These are phyloP conservation scores for Ooceraea biroi DNA, from an alignment of 1,140 invertebrate genomes.

Conservation along the genomic window DNA sequence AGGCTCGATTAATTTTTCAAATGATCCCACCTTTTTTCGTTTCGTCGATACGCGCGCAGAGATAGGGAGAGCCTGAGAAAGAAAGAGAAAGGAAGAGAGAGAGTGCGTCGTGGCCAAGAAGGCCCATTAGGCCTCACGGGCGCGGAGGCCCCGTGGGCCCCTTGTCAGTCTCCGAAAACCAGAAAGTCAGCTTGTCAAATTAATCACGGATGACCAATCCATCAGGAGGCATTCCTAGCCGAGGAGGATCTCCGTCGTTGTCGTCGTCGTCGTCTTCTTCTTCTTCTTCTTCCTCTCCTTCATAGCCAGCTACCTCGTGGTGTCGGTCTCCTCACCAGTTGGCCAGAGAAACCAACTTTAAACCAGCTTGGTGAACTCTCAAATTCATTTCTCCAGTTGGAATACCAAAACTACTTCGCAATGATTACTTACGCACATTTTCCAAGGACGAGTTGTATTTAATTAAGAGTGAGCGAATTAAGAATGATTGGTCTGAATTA, in stretches of 20 bases:
- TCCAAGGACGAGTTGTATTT: constrained; percentile 3
- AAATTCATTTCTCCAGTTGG: neutral
- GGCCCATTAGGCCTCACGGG: constrained; percentile 79
- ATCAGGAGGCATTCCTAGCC: constrained; percentile 86
- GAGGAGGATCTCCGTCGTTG: constrained; percentile 74
- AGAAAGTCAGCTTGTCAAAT: constrained; percentile 87
- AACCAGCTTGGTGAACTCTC: constrained; percentile 6
- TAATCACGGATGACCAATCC: constrained; percentile 87
- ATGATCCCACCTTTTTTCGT: constrained; percentile 74
- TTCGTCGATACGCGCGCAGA: constrained; percentile 74
- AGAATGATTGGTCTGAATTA: constrained; percentile 19
- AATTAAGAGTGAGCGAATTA: neutral
- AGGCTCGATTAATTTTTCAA: constrained; percentile 84
- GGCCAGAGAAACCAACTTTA: constrained; percentile 14
- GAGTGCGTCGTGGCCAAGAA: constrained; percentile 49
- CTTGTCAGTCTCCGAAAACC: constrained; percentile 86
- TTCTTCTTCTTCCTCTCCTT: constrained; percentile 24
- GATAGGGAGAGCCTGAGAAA: constrained; percentile 66
- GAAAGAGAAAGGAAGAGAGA: constrained; percentile 32
- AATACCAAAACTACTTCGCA: neutral
- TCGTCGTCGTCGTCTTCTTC: constrained; percentile 35
- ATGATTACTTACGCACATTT: neutral
- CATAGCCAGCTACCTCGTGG: neutral
- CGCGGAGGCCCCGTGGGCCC: constrained; percentile 75
- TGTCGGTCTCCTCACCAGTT: constrained; percentile 15